phyloP scores from a whole-genome alignment of 2,888 invertebrate species.

The Chrysolina haemoptera region DNA sequence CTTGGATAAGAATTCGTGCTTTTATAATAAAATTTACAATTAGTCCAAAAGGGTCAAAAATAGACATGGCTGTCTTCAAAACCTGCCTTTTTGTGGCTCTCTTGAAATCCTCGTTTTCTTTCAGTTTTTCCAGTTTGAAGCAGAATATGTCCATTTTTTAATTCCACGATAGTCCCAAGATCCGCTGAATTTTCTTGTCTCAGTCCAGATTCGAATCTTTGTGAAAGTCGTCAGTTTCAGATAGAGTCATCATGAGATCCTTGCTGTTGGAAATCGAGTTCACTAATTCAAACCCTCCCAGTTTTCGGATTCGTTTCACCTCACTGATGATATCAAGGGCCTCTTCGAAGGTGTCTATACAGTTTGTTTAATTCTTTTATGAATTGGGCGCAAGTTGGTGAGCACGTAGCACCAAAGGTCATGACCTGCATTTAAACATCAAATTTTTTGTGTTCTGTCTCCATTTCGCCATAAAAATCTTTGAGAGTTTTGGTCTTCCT shows the following conservation, averaged over 20 bases:
- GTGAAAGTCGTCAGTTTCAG: constrained; percentile 1
- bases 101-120: too few species aligned
- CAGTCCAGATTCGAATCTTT: constrained; percentile 4
- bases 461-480: constrained; percentile 1
- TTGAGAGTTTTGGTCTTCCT: neutral
- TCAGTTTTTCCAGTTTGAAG: constrained; percentile 7
- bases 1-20: too few species aligned
- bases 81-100: too few species aligned
- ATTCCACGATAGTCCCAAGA: constrained; percentile 13
- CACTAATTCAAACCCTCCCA: constrained; percentile 32
- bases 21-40: too few species aligned
- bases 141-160: neutral
- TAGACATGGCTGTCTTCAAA: too few species aligned
- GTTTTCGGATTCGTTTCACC: constrained; percentile 16
- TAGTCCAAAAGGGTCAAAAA: too few species aligned
- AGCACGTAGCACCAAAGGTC: too few species aligned
- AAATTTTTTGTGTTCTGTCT: neutral
- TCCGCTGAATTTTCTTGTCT: neutral
- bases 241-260: constrained; percentile 4
- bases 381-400: too few species aligned
- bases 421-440: too few species aligned
- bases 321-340: neutral
- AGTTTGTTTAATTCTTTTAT: neutral
- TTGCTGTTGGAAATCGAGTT: constrained; percentile 55
- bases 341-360: neutral